Evolutionary conservation across 2,888 invertebrate genomes (phyloP).

Genomic region (Clanis bilineata): DNA sequence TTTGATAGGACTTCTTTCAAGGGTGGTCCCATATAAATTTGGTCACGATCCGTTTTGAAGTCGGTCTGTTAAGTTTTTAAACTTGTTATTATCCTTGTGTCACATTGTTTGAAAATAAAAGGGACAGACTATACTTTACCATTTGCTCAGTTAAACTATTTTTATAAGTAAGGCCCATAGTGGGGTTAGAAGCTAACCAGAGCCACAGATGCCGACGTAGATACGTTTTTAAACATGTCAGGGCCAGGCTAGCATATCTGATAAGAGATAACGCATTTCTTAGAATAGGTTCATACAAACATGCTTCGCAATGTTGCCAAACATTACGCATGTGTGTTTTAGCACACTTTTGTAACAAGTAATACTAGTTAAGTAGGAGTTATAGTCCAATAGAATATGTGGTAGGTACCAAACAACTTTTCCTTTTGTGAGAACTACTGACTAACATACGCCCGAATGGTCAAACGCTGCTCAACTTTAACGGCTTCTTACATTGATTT

Average conservation of each 20-base stretch:
- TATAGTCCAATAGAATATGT: not conserved
- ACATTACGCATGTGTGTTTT: slow-evolving; percentile 1
- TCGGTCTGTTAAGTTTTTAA: too few relatives aligned
- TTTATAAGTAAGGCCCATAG: too few relatives aligned
- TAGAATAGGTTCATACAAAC: not conserved
- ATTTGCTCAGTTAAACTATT: too few relatives aligned
- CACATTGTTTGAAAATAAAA: too few relatives aligned
- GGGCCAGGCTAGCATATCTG: slow-evolving; percentile 21
- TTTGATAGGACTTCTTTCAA: too few relatives aligned
- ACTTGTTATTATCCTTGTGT: too few relatives aligned
- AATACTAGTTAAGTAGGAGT: not conserved
- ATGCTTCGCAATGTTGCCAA: slow-evolving; percentile 1
- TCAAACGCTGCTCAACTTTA: too few relatives aligned
- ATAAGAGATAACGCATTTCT: slow-evolving; percentile 3
- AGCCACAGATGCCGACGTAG: not conserved
- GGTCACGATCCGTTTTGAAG: too few relatives aligned
- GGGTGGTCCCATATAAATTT: too few relatives aligned
- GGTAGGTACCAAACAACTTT: not conserved
- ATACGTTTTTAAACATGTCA: slow-evolving; percentile 26
- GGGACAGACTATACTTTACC: too few relatives aligned
- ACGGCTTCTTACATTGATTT: too few relatives aligned
- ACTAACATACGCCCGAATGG: too few relatives aligned
- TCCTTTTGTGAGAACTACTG: not conserved
- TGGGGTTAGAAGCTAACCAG: not conserved
- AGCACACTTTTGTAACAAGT: not conserved